Percentiles rank a stretch among this genome's conserved stretches.
These are phyloP conservation scores for Tetrao urogallus DNA, from an alignment of 2,113 vertebrate genomes.

Conservation along the genomic window DNA sequence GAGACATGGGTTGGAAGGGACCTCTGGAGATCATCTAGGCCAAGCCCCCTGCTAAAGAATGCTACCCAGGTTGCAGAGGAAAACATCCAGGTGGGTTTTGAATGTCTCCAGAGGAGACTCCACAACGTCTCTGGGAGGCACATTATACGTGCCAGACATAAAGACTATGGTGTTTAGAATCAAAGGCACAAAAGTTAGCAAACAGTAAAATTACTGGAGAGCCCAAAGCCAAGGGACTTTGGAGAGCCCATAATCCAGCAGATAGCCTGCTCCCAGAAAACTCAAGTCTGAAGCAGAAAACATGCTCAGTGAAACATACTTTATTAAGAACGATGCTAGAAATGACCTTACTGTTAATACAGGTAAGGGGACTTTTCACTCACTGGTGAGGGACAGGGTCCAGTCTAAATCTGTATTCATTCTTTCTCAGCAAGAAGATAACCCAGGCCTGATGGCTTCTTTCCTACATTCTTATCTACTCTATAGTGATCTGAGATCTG, in stretches of 20 bases:
- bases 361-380: background rate
- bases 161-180: background rate
- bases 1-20: no score
- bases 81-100: background rate
- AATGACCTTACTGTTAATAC: background rate
- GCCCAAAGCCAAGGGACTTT: background rate
- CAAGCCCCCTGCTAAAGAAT: background rate
- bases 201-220: background rate
- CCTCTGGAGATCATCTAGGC: background rate
- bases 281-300: conserved; percentile 9
- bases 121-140: background rate
- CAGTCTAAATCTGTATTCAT: background rate
- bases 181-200: background rate
- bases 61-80: no score
- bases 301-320: background rate
- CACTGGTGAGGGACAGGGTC: background rate
- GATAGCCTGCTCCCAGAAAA: background rate
- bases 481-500: background rate
- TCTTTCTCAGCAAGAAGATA: background rate
- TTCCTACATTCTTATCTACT: background rate
- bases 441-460: background rate
- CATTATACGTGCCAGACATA: background rate
- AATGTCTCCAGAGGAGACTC: background rate
- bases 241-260: background rate
- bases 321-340: background rate